A percentile compares a stretch with the other conserved stretches of the same genome.
These are phyloP conservation scores for Sebastolobus alascanus DNA, from an alignment of 2,797 vertebrate genomes.

Conservation along the genomic window DNA sequence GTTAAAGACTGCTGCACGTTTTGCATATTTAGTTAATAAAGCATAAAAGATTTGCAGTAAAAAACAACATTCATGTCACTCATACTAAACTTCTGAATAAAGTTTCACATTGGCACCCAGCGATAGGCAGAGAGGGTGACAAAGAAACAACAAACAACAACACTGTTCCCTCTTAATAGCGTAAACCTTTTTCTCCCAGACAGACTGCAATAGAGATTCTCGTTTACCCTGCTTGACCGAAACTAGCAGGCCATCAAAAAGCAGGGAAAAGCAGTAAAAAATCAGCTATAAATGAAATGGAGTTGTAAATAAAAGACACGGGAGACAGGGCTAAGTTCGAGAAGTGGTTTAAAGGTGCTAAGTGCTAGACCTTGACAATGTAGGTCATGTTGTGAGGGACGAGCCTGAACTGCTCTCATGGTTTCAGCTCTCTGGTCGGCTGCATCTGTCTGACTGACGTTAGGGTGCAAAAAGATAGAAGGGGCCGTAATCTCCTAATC, in stretches of 20 bases:
- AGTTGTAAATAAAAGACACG: conserved; percentile 36
- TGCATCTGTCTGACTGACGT: conserved; percentile 62
- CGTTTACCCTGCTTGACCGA: conserved; percentile 25
- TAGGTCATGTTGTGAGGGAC: conserved; percentile 48
- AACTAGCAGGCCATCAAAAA: conserved; percentile 27
- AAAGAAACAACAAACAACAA: not conserved
- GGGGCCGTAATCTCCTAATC: conserved; percentile 59
- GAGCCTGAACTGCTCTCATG: conserved; percentile 43
- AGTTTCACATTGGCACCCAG: not conserved
- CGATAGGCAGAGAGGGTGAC: not conserved
- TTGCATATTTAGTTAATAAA: not conserved
- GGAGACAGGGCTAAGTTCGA: conserved; percentile 7
- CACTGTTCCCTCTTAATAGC: not conserved
- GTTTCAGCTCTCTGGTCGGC: conserved; percentile 31
- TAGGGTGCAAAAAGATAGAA: conserved; percentile 57
- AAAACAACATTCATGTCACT: not conserved
- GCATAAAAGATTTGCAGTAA: not conserved
- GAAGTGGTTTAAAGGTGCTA: conserved; percentile 47
- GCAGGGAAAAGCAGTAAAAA: conserved; percentile 27
- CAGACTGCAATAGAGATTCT: conserved; percentile 8
- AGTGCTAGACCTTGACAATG: conserved; percentile 55
- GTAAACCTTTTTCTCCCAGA: conserved; percentile 15
- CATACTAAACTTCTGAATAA: not conserved
- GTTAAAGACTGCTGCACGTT: not conserved
- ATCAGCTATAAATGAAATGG: conserved; percentile 14